Percentiles rank a stretch among this genome's conserved stretches.
These are phyloP conservation scores for Nomia melanderi DNA, from an alignment of 1,140 invertebrate genomes.

Conservation along the genomic window DNA sequence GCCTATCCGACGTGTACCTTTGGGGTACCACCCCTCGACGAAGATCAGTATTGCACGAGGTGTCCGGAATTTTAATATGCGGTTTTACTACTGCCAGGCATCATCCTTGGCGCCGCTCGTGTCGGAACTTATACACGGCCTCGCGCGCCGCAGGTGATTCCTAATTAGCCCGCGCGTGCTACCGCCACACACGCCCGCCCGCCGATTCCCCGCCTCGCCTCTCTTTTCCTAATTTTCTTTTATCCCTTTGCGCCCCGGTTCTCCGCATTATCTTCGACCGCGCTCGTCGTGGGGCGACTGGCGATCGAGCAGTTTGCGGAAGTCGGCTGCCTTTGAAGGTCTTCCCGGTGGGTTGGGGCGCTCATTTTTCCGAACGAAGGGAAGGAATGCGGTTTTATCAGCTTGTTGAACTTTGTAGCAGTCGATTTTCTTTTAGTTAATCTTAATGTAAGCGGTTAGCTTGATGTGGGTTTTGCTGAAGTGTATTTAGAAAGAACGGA, in stretches of 20 bases:
- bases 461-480: no score
- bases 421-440: no score
- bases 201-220: background rate
- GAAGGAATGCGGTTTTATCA: no score
- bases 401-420: no score
- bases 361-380: no score
- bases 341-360: no score
- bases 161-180: slow-evolving; percentile 28
- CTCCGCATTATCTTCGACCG: background rate
- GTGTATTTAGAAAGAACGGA: no score
- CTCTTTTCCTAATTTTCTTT: background rate
- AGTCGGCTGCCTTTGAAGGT: no score
- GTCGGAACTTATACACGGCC: slow-evolving; percentile 34
- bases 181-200: background rate
- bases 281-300: background rate
- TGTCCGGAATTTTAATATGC: slow-evolving; percentile 75
- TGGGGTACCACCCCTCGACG: slow-evolving; percentile 34
- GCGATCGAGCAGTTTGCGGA: background rate
- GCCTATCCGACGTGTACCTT: slow-evolving; percentile 29
- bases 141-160: slow-evolving; percentile 33
- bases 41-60: slow-evolving; percentile 70
- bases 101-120: slow-evolving; percentile 11
- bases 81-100: slow-evolving; percentile 37
- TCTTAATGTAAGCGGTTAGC: no score
- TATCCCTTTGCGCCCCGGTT: background rate